Percentiles rank a stretch among this genome's conserved stretches.
Evolutionary conservation across 2,113 vertebrate genomes (phyloP).

Genomic region (Callospermophilus lateralis): DNA sequence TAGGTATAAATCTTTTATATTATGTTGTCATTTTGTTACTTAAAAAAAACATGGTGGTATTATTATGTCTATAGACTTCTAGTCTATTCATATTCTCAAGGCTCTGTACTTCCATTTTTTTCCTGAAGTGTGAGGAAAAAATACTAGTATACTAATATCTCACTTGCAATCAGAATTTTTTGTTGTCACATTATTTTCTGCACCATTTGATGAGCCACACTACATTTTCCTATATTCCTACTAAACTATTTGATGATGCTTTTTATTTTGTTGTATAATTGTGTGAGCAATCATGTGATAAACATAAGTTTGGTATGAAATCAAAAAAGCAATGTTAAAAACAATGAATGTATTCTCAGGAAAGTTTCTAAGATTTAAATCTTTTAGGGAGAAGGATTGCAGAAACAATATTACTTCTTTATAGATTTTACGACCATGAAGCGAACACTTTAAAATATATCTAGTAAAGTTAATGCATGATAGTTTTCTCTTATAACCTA

Average conservation of each 20-base stretch:
- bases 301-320: constrained; percentile 85
- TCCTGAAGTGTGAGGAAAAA: neutral
- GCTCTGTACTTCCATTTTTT: neutral
- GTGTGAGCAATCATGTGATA: constrained; percentile 88
- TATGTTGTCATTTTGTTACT: neutral
- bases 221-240: constrained; percentile 87
- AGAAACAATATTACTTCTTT: constrained; percentile 61
- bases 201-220: constrained; percentile 88
- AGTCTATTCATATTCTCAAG: neutral
- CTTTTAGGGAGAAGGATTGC: constrained; percentile 62
- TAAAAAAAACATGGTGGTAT: neutral
- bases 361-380: constrained; percentile 79
- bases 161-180: constrained; percentile 65
- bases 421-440: constrained; percentile 27
- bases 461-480: constrained; percentile 1
- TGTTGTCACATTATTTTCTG: constrained; percentile 88
- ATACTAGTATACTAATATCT: constrained; percentile 75
- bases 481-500: constrained; percentile 52
- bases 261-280: constrained; percentile 90
- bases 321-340: constrained; percentile 81
- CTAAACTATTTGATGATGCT: constrained; percentile 88
- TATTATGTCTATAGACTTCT: neutral
- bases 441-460: constrained; percentile 51
- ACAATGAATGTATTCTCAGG: constrained; percentile 81
- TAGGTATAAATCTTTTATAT: constrained; percentile 39